A percentile compares a stretch with the other conserved stretches of the same genome.
phyloP scores from a whole-genome alignment of 2,797 vertebrate species.

The Takifugu rubripes region DNA sequence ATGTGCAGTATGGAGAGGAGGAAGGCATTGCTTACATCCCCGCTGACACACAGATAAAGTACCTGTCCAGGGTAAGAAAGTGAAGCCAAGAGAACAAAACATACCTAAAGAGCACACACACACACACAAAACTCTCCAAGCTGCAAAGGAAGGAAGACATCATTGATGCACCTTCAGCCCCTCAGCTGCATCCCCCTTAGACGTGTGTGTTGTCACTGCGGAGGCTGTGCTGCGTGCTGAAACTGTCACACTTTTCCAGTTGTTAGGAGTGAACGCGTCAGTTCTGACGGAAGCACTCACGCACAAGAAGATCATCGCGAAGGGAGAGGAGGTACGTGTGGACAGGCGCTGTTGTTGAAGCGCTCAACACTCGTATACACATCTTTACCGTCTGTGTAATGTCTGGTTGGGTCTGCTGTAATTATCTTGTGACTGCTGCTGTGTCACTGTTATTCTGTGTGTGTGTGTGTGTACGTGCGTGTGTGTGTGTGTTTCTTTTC shows the following conservation, averaged over 20 bases:
- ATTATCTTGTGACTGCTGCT: constrained; percentile 18
- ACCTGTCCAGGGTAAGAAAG: constrained; percentile 88
- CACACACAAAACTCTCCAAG: not conserved
- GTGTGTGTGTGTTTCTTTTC: constrained; percentile 13
- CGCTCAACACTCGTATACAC: constrained; percentile 31
- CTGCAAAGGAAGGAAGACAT: not conserved
- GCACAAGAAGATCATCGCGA: constrained; percentile 97
- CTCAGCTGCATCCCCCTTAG: constrained; percentile 2
- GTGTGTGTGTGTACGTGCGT: constrained; percentile 24
- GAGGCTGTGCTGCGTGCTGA: constrained; percentile 8
- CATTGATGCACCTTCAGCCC: not conserved
- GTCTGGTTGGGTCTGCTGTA: constrained; percentile 25
- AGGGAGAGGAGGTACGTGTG: constrained; percentile 90
- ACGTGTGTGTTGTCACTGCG: not conserved
- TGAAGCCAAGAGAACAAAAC: not conserved
- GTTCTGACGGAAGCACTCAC: constrained; percentile 88
- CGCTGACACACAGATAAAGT: constrained; percentile 93
- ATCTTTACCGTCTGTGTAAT: constrained; percentile 49
- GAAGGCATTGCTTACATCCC: constrained; percentile 88
- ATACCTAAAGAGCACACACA: too few species aligned
- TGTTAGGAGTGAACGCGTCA: constrained; percentile 84
- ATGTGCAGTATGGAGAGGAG: constrained; percentile 87
- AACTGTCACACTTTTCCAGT: constrained; percentile 70
- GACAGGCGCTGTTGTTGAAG: constrained; percentile 25
- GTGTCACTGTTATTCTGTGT: constrained; percentile 19